These are phyloP conservation scores for Parthenolecanium corni DNA, from an alignment of 2,888 invertebrate genomes.

Conservation along the genomic window DNA sequence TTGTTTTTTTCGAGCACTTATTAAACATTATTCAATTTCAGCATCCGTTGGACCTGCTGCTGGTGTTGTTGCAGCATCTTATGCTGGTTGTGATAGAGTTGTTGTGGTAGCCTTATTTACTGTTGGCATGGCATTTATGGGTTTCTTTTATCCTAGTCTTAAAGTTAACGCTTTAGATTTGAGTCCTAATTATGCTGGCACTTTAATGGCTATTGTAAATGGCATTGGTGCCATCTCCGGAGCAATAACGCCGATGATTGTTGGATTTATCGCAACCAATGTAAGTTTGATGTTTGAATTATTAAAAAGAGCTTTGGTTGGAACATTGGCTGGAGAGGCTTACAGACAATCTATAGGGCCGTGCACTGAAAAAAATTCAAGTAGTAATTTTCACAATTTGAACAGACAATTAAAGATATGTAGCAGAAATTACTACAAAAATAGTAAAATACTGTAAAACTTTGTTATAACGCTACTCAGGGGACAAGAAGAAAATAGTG, in stretches of 20 bases:
- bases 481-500: too few species aligned
- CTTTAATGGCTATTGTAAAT: slow-evolving; percentile 56
- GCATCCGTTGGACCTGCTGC: slow-evolving; percentile 56
- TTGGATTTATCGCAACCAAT: slow-evolving; percentile 49
- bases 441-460: too few species aligned
- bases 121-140: slow-evolving; percentile 57
- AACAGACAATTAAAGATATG: neutral
- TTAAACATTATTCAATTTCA: slow-evolving; percentile 35
- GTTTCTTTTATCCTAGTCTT: slow-evolving; percentile 58
- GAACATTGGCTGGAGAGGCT: neutral
- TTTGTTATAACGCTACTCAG: too few species aligned
- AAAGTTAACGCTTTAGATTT: slow-evolving; percentile 56
- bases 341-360: neutral
- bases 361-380: neutral
- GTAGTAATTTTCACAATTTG: neutral
- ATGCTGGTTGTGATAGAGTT: slow-evolving; percentile 52
- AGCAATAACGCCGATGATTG: slow-evolving; percentile 52
- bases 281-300: slow-evolving; percentile 34
- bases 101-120: slow-evolving; percentile 52
- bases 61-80: slow-evolving; percentile 55
- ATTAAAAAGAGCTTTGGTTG: too few species aligned
- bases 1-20: neutral
- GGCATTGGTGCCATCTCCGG: slow-evolving; percentile 61
- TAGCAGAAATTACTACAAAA: too few species aligned
- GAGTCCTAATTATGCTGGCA: slow-evolving; percentile 55